Base-by-base conservation (phyloP, 1,140 invertebrate genomes). In the Lasioglossum baleicum region DNA sequence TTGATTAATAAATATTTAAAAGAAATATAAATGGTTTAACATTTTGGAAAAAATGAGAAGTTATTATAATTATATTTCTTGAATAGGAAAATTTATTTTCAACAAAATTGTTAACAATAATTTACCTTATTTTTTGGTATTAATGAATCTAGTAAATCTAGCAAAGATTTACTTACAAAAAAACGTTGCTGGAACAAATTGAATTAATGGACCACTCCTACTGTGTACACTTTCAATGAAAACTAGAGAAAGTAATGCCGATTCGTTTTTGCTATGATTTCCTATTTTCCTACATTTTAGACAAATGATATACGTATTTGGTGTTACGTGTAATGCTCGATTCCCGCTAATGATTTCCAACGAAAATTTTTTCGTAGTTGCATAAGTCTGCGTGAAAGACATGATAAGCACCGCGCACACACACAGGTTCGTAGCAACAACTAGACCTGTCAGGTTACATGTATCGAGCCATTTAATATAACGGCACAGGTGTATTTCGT, bases 381-480 rank as follows among this genome's bases (percentile, higher is more conserved):
- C 70, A 17, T 26, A 72, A 61, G n/a, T 1, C 40, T 26, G 4
- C 8, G 22, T 7, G 26, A 61, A 44, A 44, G 22, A 8, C 3
- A 1, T 22, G 70, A 42, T 63, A 48, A 44, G 10, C 58, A 42
- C 31, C 44, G 35, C 13, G 3, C 51, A 15, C 51, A 20, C 17
- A 17, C 8, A 11, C 53, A 20, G 26, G 1, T 2, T 11, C 22
- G 13, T 53, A 53, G 31, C 15, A 35, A 44, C 35, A 61, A 48
- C 17, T 35, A 64, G 22, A n/a, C 22, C 17, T 51, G 71, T 74
- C 61, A 7, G 35, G 69, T 71, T 71, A 58, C 69, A 40, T 42
- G 20, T 42, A 40, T 22, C 53, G 22, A 53, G 44, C 44, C 40
- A 64, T 74, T 74, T 51, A 74, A n/a, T 51, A 26, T 64, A 74